Evolutionary conservation across 2,113 vertebrate species (phyloP).

Genomic region (Aldabrachelys gigantea): DNA sequence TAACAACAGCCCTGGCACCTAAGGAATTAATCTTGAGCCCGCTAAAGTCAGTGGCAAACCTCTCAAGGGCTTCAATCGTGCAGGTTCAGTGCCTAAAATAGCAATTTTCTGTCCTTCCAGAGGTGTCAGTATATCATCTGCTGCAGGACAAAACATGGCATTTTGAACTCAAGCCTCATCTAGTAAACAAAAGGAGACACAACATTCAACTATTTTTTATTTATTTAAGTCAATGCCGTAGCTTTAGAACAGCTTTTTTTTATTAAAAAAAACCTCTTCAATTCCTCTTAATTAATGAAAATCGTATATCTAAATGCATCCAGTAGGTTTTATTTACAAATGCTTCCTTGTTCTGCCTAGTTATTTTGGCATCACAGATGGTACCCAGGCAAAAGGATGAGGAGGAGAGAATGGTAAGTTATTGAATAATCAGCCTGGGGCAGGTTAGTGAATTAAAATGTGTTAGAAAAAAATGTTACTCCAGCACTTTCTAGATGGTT

Average conservation of each 20-base stretch:
- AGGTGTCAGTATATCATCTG: not conserved
- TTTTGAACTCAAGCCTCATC: not conserved
- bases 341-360: not conserved
- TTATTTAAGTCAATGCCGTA: not conserved
- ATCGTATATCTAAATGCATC: constrained; percentile 15
- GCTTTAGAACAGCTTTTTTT: not conserved
- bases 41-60: not conserved
- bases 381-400: not conserved
- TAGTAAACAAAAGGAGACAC: not conserved
- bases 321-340: constrained; percentile 34
- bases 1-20: not conserved
- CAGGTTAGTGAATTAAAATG: constrained; percentile 43
- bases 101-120: not conserved
- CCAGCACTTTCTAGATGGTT: not conserved
- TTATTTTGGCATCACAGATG: constrained; percentile 3
- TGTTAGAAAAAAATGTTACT: not conserved
- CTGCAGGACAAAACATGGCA: not conserved
- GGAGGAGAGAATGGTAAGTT: constrained; percentile 4
- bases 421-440: not conserved
- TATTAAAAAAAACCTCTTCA: not conserved
- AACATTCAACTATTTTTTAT: not conserved
- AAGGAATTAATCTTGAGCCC: not conserved
- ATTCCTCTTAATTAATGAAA: constrained; percentile 24
- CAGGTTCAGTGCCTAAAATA: not conserved
- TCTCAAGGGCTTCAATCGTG: not conserved